Conservation (phyloP, 53 echinoderm and acorn worm genomes). For the Antedon mediterranea region DNA sequence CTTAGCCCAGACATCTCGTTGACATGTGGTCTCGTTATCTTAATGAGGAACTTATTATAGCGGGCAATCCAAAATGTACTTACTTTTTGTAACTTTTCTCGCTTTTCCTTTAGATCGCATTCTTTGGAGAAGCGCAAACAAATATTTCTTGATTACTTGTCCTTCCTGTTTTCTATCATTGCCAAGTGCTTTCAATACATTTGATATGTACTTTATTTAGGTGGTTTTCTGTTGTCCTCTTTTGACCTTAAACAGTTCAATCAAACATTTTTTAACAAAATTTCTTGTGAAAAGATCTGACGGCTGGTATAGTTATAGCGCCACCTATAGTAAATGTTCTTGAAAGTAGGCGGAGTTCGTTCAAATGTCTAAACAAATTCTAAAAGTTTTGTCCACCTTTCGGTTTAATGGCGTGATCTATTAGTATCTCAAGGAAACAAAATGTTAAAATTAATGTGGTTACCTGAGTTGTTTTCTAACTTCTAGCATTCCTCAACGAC, state of each 20-base stretch:
- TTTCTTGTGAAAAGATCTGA: neutral
- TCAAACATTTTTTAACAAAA: neutral
- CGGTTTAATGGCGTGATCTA: neutral
- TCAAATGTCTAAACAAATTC: neutral
- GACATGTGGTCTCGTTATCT: neutral
- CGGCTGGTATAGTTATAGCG: neutral
- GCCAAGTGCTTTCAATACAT: neutral
- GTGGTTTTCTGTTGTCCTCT: neutral
- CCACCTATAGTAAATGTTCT: neutral
- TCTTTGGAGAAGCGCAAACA: conserved; percentile 4
- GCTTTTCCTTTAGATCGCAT: conserved; percentile 54
- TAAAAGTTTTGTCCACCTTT: neutral
- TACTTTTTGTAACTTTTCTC: conserved; percentile 48
- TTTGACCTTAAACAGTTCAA: conserved; percentile 1
- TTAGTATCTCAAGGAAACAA: neutral
- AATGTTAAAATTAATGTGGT: neutral
- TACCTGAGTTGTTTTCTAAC: neutral
- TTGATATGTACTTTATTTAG: conserved; percentile 1
- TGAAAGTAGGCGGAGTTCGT: neutral
- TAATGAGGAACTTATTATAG: neutral
- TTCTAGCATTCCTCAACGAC: neutral
- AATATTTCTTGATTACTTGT: neutral
- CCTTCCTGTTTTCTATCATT: neutral
- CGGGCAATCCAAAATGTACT: conserved; percentile 13
- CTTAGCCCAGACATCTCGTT: neutral